Evolutionary conservation across 2,888 invertebrate genomes (phyloP).

Genomic region (Dilophus febrilis): DNA sequence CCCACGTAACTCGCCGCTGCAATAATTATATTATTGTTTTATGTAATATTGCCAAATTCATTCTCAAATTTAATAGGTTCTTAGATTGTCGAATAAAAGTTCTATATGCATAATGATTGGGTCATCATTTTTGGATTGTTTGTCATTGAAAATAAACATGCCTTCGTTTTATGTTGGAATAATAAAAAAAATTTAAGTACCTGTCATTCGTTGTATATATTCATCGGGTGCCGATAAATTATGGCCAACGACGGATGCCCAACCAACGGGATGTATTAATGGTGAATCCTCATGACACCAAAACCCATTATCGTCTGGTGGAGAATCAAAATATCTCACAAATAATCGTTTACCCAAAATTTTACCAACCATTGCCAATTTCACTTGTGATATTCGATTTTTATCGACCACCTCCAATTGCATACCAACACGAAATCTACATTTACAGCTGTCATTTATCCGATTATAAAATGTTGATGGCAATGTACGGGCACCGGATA

Average conservation of each 20-base stretch:
- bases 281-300: constrained; percentile 96
- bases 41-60: no score
- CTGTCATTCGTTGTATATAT: constrained; percentile 57
- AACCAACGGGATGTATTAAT: constrained; percentile 89
- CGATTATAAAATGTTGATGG: constrained; percentile 85
- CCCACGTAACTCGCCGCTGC: no score
- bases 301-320: constrained; percentile 68
- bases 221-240: constrained; percentile 66
- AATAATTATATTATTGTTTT: no score
- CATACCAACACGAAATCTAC: constrained; percentile 66
- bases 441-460: constrained; percentile 67
- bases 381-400: constrained; percentile 83
- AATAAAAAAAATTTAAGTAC: constrained; percentile 32
- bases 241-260: constrained; percentile 84
- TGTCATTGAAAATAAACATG: no score
- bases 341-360: constrained; percentile 85
- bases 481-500: constrained; percentile 88
- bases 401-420: constrained; percentile 91
- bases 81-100: no score
- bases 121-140: no score
- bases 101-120: no score
- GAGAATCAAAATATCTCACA: constrained; percentile 74
- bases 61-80: no score
- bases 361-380: constrained; percentile 76
- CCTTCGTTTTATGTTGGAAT: no score